A percentile compares a stretch with the other conserved stretches of the same genome.
Evolutionary conservation across 2,113 vertebrate genomes (phyloP).

Genomic region (Proterorhinus semilunaris): DNA sequence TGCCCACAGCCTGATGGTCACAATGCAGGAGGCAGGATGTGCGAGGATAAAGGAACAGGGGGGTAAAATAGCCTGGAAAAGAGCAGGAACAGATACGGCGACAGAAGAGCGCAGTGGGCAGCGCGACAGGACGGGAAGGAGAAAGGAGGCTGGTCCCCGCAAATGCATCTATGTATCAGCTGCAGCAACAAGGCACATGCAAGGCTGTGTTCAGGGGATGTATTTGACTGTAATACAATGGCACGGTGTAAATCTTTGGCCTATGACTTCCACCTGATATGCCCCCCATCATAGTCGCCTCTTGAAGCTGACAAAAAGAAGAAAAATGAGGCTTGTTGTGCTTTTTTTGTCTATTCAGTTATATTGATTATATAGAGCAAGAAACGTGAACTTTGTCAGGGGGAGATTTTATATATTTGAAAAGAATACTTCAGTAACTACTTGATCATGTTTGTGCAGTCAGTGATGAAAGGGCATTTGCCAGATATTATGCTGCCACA

Average conservation of each 20-base stretch:
- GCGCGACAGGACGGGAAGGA: conserved; percentile 10
- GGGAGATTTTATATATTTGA: no score
- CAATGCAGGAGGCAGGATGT: background rate
- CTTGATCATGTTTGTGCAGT: no score
- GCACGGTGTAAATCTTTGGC: background rate
- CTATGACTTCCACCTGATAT: background rate
- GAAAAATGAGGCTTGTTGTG: no score
- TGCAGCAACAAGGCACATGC: conserved; percentile 6
- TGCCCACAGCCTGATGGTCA: conserved; percentile 41
- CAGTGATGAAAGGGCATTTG: no score
- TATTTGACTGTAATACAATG: conserved; percentile 1
- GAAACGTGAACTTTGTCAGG: no score
- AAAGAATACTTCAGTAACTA: no score
- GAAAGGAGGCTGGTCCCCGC: background rate
- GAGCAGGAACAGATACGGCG: background rate
- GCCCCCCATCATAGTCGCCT: no score
- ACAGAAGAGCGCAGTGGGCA: background rate
- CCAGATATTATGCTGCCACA: no score
- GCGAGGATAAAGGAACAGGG: background rate
- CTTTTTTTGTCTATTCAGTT: no score
- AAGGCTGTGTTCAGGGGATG: conserved; percentile 22
- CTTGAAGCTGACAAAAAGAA: background rate
- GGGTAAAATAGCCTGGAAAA: background rate
- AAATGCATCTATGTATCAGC: conserved; percentile 20
- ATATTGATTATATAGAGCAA: no score